Evolutionary conservation across 2,797 vertebrate species (phyloP), one percentile per base, ranked within the genome.

Genomic region (Anguilla obscura): DNA sequence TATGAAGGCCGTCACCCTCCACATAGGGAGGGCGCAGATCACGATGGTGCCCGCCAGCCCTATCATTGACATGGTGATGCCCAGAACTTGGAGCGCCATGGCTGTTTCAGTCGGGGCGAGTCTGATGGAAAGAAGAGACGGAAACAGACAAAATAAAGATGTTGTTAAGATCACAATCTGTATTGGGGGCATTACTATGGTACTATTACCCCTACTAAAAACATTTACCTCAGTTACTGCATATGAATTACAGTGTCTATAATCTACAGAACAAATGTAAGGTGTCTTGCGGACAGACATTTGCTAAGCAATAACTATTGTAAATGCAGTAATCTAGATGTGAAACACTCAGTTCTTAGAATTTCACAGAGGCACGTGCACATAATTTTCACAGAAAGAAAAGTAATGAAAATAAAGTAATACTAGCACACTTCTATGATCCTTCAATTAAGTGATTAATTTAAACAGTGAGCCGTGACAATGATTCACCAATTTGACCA

Each of bases 1-100:
- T 0, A 97, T 96, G 93, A 97, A 97, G 0, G 97, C 96, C 0
- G 97, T 97, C 91, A 98, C 96, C 93, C 95, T 97, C 97, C 97
- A 97, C 96, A 96, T 97, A 91, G 97, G 97, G 92, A 98, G 93
- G 0, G 96, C 96, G 0, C 97, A 98, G 93, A 96, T 96, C 87
- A 98, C 91, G 93, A 98, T 96, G 93, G 95, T 94, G 56, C 96
- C 97, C 2, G 96, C 94, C 33, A 97, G 91, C 27, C 97, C 97
- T 0, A 94, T 86, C 89, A 95, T 88, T 0, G 96, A 95, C 90
- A 97, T 92, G 36, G 93, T 93, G 93, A 98, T 95, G 85, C 97
- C 97, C 86, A 96, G 92, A 91, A 95, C 92, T 94, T 97, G 95
- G 89, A 97, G 92, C 18, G 95, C 96, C 96, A 96, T 96, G 7